These are phyloP conservation scores for Ibycter americanus DNA, from an alignment of 2,797 vertebrate genomes.

Conservation along the genomic window DNA sequence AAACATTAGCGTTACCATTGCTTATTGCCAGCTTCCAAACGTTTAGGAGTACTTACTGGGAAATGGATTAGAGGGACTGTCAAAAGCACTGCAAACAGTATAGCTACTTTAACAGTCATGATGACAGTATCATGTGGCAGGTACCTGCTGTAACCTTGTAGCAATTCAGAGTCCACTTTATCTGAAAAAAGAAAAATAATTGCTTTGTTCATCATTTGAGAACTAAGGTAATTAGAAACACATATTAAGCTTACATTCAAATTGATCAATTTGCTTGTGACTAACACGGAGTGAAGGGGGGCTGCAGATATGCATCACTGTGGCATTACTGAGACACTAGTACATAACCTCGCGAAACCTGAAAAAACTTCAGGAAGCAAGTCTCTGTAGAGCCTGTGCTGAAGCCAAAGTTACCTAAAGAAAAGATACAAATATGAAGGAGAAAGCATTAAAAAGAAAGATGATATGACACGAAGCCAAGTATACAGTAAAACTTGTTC, in stretches of 20 bases:
- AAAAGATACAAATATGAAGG: not conserved
- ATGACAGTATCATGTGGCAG: conserved; percentile 84
- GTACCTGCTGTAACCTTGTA: conserved; percentile 83
- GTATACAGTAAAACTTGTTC: not conserved
- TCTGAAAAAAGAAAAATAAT: conserved; percentile 71
- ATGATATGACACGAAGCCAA: not conserved
- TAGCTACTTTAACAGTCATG: conserved; percentile 85
- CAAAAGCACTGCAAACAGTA: conserved; percentile 88
- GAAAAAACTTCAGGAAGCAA: not conserved
- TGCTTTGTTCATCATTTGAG: not conserved
- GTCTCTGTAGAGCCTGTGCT: not conserved
- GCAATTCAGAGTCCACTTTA: conserved; percentile 87
- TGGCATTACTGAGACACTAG: not conserved
- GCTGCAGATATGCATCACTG: not conserved
- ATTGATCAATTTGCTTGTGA: not conserved
- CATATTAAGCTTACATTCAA: not conserved
- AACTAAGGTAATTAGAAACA: not conserved
- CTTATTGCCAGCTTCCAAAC: conserved; percentile 13
- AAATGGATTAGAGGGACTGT: conserved; percentile 95
- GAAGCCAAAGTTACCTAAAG: not conserved
- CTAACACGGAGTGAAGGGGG: not conserved
- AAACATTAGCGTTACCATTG: conserved; percentile 64
- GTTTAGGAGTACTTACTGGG: conserved; percentile 84
- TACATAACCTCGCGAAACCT: not conserved
- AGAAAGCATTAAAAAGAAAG: not conserved